Evolutionary conservation across 2,113 vertebrate genomes (phyloP).

Genomic region (Lontra canadensis): DNA sequence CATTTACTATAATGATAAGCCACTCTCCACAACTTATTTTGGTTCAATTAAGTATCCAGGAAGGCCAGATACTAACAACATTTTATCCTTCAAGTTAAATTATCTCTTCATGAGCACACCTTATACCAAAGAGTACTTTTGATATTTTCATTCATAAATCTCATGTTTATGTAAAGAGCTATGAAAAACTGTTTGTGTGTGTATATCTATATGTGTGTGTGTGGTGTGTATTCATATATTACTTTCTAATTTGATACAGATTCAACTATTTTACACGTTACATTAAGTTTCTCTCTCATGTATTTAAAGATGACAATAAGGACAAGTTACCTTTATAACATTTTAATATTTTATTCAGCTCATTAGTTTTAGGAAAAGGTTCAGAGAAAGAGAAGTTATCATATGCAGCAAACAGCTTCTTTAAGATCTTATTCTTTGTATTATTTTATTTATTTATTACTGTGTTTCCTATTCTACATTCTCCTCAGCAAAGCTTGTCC

Average conservation of each 20-base stretch:
- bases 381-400: neutral
- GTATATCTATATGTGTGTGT: fast-evolving
- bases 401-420: neutral
- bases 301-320: neutral
- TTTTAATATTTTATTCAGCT: conserved; percentile 23
- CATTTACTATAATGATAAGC: conserved; percentile 63
- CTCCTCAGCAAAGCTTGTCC: neutral
- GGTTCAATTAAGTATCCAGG: conserved; percentile 56
- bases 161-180: neutral
- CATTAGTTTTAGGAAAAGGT: neutral
- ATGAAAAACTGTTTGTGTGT: neutral
- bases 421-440: neutral
- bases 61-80: conserved; percentile 18
- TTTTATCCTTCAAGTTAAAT: conserved; percentile 41
- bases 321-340: neutral
- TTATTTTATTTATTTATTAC: neutral
- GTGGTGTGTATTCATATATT: neutral
- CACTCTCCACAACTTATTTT: conserved; percentile 58
- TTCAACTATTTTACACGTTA: neutral
- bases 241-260: neutral
- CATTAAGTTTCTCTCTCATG: neutral
- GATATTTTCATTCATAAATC: conserved; percentile 12
- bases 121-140: neutral
- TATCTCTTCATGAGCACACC: neutral
- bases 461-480: neutral